Percentiles rank a stretch among this genome's conserved stretches.
Conservation (phyloP, 2,888 invertebrate species). For the Theodoxus fluviatilis region DNA sequence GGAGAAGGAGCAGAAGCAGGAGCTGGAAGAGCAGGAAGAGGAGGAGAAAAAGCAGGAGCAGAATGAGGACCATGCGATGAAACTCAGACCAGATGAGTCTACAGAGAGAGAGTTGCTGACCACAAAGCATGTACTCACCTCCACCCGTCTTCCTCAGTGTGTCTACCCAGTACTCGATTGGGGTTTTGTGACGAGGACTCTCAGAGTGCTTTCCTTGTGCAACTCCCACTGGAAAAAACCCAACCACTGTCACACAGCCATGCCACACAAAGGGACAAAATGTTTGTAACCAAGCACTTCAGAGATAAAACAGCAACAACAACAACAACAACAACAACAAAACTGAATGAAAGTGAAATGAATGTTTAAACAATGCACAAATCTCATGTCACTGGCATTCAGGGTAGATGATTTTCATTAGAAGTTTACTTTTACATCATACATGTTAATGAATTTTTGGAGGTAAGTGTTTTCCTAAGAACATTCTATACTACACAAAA, state of each 20-base stretch:
- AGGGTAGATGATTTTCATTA: background rate
- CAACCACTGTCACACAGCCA: slow-evolving; percentile 12
- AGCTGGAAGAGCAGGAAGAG: too few relatives aligned
- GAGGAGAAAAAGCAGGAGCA: too few relatives aligned
- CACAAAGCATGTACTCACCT: slow-evolving; percentile 40
- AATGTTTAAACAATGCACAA: background rate
- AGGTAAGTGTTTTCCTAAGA: too few relatives aligned
- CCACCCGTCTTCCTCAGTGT: slow-evolving; percentile 54
- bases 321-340: background rate
- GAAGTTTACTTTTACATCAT: background rate
- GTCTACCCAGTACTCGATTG: slow-evolving; percentile 58
- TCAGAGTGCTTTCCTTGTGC: slow-evolving; percentile 39
- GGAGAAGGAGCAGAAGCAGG: too few relatives aligned
- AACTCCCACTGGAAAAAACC: slow-evolving; percentile 39
- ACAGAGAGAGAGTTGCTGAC: too few relatives aligned
- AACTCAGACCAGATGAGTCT: too few relatives aligned
- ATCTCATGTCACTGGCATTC: slow-evolving; percentile 48
- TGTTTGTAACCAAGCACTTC: background rate
- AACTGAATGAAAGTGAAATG: background rate
- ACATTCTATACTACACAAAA: slow-evolving; percentile 1
- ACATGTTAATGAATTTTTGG: too few relatives aligned
- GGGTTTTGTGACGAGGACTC: slow-evolving; percentile 54
- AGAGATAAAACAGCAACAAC: too few relatives aligned
- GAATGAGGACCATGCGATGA: too few relatives aligned
- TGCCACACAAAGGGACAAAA: slow-evolving; percentile 3